Conservation (phyloP, 2,888 invertebrate species). For the Allygus modestus region DNA sequence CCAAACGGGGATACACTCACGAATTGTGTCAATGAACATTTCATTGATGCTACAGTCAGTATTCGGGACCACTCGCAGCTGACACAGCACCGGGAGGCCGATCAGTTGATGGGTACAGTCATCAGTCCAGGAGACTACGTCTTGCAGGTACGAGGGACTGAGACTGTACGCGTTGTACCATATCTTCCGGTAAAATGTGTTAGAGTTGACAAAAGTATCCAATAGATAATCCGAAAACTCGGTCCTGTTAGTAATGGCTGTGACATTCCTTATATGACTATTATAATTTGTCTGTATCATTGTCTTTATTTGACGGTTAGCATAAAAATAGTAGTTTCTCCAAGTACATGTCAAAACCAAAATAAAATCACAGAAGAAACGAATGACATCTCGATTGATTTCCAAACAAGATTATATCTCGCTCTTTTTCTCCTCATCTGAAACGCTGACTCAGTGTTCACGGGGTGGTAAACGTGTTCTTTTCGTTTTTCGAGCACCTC, state of each 20-base stretch:
- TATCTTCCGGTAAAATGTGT: not conserved
- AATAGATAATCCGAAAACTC: not conserved
- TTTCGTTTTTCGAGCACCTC: not conserved
- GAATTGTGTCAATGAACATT: not conserved
- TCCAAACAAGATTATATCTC: not conserved
- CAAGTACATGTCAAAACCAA: not conserved
- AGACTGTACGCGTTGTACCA: not conserved
- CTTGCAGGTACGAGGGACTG: not conserved
- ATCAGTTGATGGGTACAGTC: not conserved
- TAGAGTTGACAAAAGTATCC: not conserved
- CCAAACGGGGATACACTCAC: not conserved
- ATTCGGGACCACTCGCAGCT: not conserved
- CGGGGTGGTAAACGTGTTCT: not conserved
- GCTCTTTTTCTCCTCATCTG: not conserved
- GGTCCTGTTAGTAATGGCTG: not conserved
- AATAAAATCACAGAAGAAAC: not conserved
- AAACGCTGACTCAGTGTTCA: not conserved
- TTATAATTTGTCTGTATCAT: not conserved
- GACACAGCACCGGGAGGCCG: not conserved
- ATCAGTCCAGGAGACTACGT: not conserved
- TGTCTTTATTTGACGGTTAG: not conserved
- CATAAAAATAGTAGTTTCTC: not conserved
- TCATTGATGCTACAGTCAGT: not conserved
- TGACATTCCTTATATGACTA: not conserved
- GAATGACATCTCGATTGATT: not conserved